Percentiles rank a stretch among this genome's conserved stretches.
These are phyloP conservation scores for Philopotamus ludificatus DNA, from an alignment of 1,140 invertebrate genomes.

Conservation along the genomic window DNA sequence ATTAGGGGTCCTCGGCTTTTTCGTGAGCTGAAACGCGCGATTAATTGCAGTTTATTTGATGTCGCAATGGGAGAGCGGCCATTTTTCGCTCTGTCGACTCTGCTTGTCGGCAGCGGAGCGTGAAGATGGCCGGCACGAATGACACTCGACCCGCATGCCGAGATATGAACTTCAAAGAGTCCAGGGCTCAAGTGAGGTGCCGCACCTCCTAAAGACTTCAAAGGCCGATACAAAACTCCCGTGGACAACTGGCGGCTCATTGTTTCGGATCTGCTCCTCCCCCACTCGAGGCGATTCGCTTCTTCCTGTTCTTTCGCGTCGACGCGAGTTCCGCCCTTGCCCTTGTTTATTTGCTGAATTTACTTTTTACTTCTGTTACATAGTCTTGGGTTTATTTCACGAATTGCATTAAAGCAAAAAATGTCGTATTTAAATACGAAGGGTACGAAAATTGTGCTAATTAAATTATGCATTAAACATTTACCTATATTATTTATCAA, in stretches of 20 bases:
- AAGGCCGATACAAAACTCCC: not conserved
- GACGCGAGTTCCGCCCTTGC: no score
- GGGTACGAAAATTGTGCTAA: no score
- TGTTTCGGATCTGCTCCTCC: not conserved
- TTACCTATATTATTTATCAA: no score
- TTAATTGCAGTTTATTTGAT: slow-evolving; percentile 22
- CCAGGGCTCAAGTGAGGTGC: not conserved
- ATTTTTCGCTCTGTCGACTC: slow-evolving; percentile 23
- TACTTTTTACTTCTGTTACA: no score
- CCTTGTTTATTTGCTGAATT: no score
- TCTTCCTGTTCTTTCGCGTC: no score
- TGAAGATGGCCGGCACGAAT: slow-evolving; percentile 17
- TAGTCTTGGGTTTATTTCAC: no score
- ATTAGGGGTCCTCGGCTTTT: no score
- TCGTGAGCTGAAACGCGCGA: slow-evolving; percentile 15
- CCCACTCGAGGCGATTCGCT: no score
- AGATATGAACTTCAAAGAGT: slow-evolving; percentile 17
- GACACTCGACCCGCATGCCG: slow-evolving; percentile 10
- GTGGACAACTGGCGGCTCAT: not conserved
- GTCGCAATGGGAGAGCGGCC: not conserved
- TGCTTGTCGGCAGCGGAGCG: slow-evolving; percentile 6
- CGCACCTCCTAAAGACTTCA: not conserved
- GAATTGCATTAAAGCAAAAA: no score
- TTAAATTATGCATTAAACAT: no score
- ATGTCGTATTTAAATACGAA: no score